These are phyloP conservation scores for Melanerpes aurifrons DNA, from an alignment of 2,113 vertebrate genomes.

Conservation along the genomic window DNA sequence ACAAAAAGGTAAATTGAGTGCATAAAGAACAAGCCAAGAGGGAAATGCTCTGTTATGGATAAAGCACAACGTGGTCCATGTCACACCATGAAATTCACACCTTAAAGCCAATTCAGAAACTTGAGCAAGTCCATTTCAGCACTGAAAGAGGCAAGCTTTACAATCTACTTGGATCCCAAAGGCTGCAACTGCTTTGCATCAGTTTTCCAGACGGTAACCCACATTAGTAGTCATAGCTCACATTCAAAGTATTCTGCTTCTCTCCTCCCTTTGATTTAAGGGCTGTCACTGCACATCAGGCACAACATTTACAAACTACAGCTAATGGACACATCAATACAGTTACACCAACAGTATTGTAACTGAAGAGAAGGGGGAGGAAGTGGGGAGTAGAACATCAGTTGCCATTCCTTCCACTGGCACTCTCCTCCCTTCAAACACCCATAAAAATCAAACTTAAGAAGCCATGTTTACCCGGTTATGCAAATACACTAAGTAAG, in stretches of 20 bases:
- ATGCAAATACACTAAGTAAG: neutral
- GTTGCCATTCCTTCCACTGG: neutral
- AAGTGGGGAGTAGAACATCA: neutral
- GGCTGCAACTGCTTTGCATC: slow-evolving; percentile 52
- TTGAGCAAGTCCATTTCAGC: neutral
- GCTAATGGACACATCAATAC: slow-evolving; percentile 1
- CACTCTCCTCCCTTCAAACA: neutral
- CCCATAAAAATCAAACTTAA: neutral
- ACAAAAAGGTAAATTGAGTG: neutral
- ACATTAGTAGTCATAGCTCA: slow-evolving; percentile 37
- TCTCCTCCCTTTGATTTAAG: slow-evolving; percentile 38
- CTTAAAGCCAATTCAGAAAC: neutral
- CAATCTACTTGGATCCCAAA: slow-evolving; percentile 13
- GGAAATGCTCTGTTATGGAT: neutral
- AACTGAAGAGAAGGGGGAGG: neutral
- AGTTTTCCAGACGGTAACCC: slow-evolving; percentile 47
- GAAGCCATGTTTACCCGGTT: neutral
- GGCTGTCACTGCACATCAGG: neutral
- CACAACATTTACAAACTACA: slow-evolving; percentile 58
- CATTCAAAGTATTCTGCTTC: slow-evolving; percentile 3
- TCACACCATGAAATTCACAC: neutral
- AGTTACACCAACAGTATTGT: neutral
- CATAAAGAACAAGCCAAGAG: neutral
- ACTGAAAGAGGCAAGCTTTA: neutral
- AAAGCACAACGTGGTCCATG: fast-evolving